A percentile compares a stretch with the other conserved stretches of the same genome.
phyloP scores from a whole-genome alignment of 2,113 vertebrate genomes.

The Halcyon malimbica region DNA sequence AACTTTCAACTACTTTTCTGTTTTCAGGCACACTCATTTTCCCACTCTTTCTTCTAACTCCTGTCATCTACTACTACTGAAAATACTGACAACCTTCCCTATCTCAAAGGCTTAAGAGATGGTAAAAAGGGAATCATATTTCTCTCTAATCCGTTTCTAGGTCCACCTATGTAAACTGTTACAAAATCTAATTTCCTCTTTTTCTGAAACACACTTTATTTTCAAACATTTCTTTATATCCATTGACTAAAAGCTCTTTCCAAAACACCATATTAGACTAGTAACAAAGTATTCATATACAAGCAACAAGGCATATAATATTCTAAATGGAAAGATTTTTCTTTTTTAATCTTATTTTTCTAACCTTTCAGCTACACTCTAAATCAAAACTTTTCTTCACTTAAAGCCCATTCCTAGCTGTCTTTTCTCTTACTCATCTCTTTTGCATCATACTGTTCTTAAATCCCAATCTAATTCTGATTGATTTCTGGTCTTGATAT shows the following conservation, averaged over 20 bases:
- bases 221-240: neutral
- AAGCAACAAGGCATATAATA: neutral
- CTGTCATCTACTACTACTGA: neutral
- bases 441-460: neutral
- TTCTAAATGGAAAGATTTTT: neutral
- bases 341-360: neutral
- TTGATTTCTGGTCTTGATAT: neutral
- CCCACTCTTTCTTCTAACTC: neutral
- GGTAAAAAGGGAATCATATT: neutral
- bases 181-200: neutral
- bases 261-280: neutral
- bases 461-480: neutral
- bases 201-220: neutral
- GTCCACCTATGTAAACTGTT: neutral
- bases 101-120: neutral
- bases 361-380: neutral
- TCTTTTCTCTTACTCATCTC: neutral
- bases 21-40: neutral
- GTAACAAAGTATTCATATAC: neutral
- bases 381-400: neutral
- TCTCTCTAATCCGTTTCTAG: neutral
- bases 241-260: neutral
- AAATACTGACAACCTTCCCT: neutral
- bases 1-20: neutral
- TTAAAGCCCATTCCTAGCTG: neutral